These are phyloP conservation scores for Protonibea diacanthus DNA, from an alignment of 2,797 vertebrate genomes.

Conservation along the genomic window DNA sequence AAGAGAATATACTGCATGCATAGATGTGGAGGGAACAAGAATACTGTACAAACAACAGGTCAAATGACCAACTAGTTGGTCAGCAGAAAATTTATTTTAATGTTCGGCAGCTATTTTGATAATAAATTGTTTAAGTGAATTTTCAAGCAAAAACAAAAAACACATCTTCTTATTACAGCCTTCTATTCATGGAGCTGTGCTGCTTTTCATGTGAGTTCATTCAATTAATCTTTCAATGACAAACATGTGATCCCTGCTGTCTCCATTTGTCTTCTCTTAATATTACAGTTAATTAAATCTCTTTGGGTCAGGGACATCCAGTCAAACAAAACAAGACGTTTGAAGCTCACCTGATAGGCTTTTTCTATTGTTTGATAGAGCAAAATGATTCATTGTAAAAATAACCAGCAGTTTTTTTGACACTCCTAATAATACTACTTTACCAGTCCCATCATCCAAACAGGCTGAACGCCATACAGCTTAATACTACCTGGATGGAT, in stretches of 20 bases:
- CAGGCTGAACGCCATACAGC: neutral
- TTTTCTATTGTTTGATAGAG: too few relatives aligned
- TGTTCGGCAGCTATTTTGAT: neutral
- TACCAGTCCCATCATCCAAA: neutral
- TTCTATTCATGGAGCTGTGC: too few relatives aligned
- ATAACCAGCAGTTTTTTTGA: neutral
- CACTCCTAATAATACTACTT: neutral
- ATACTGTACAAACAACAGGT: neutral
- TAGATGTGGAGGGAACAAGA: neutral
- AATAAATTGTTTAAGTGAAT: neutral
- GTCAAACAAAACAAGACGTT: neutral
- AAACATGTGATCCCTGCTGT: too few relatives aligned
- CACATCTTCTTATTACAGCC: too few relatives aligned
- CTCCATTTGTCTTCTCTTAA: too few relatives aligned
- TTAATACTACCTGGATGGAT: neutral
- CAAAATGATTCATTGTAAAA: too few relatives aligned
- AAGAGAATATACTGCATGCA: neutral
- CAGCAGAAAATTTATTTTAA: too few relatives aligned
- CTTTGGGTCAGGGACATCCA: too few relatives aligned
- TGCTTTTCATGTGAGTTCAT: too few relatives aligned
- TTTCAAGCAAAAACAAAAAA: neutral
- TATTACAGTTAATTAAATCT: too few relatives aligned
- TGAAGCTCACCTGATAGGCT: neutral
- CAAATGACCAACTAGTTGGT: too few relatives aligned
- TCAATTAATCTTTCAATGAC: too few relatives aligned